A percentile compares a stretch with the other conserved stretches of the same genome.
These are phyloP conservation scores for Muntiacus muntjak DNA, from an alignment of 2,113 vertebrate genomes.

Conservation along the genomic window DNA sequence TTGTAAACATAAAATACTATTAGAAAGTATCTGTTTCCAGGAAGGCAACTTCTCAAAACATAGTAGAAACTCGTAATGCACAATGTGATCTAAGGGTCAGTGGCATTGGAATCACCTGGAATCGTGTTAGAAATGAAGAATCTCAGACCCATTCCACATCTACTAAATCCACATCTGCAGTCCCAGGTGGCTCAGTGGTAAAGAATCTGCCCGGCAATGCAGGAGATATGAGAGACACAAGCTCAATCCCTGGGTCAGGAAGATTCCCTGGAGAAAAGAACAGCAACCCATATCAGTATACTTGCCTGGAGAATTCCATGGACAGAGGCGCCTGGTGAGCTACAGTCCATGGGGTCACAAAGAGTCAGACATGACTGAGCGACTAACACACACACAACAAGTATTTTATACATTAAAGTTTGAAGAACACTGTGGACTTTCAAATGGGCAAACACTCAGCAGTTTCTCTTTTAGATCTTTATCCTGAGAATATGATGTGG, in stretches of 20 bases:
- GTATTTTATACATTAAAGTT: no score
- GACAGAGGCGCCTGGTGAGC: neutral
- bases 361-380: neutral
- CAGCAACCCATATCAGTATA: neutral
- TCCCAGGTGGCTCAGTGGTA: neutral
- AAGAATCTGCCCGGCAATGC: neutral
- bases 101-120: neutral
- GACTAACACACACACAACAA: neutral
- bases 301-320: neutral
- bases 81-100: neutral
- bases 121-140: neutral
- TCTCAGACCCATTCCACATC: neutral
- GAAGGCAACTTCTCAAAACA: neutral
- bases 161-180: neutral
- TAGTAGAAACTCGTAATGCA: neutral
- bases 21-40: neutral
- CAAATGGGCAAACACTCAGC: neutral
- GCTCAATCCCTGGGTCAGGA: neutral
- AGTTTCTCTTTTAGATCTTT: neutral
- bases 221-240: accelerated
- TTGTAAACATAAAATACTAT: neutral
- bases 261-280: neutral
- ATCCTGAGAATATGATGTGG: neutral
- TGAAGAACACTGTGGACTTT: neutral
- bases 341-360: neutral